Evolutionary conservation across 2,888 invertebrate species (phyloP).

Genomic region (Biston stratarius): DNA sequence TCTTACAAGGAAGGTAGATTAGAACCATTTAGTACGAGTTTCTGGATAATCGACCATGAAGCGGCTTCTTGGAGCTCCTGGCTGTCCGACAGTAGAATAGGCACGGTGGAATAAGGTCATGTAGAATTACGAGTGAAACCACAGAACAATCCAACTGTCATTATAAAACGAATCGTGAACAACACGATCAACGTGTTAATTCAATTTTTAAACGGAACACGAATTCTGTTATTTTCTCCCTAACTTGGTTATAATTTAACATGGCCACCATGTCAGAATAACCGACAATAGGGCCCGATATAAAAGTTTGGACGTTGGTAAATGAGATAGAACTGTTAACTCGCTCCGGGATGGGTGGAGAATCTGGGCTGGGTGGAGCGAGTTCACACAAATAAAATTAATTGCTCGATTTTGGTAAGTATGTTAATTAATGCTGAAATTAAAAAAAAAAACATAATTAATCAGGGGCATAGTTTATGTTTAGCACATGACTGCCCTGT

Average conservation of each 20-base stretch:
- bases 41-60: no score
- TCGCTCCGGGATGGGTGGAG: constrained; percentile 15
- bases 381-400: constrained; percentile 23
- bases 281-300: constrained; percentile 33
- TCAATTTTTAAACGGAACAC: background rate
- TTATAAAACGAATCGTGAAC: background rate
- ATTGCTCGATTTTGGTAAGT: constrained; percentile 19
- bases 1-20: no score
- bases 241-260: constrained; percentile 12
- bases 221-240: background rate
- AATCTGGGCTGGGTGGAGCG: constrained; percentile 18
- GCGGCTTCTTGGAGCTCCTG: no score
- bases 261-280: constrained; percentile 4
- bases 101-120: no score
- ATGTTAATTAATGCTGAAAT: background rate
- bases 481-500: no score
- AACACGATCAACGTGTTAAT: background rate
- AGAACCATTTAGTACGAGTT: no score
- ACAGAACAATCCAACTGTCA: no score
- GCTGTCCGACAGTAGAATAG: no score
- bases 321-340: constrained; percentile 32
- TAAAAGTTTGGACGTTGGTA: constrained; percentile 31
- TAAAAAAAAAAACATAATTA: background rate
- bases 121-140: no score
- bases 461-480: no score